phyloP scores from a whole-genome alignment of 2,888 invertebrate species.

The Itoplectis maculator region DNA sequence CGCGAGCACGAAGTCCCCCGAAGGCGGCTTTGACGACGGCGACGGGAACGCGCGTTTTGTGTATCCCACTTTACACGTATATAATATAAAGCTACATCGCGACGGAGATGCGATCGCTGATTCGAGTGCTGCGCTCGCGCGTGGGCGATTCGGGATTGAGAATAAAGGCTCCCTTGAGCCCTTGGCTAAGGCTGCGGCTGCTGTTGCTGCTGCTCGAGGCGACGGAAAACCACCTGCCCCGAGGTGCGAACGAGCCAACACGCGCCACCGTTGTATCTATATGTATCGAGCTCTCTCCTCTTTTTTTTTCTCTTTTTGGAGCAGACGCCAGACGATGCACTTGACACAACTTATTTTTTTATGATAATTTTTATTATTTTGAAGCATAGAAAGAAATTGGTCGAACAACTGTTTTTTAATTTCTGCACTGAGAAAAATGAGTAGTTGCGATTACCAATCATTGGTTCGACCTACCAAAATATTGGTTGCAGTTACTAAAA shows the following conservation, averaged over 20 bases:
- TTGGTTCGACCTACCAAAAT: too few relatives aligned
- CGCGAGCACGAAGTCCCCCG: conserved; percentile 75
- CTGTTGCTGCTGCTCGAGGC: not conserved
- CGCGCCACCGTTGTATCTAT: conserved; percentile 70
- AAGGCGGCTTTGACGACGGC: conserved; percentile 30
- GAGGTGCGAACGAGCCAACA: conserved; percentile 73
- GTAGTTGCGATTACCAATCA: too few relatives aligned
- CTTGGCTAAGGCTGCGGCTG: too few relatives aligned
- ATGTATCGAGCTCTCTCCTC: conserved; percentile 69
- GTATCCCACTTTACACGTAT: too few relatives aligned
- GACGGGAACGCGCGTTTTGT: not conserved
- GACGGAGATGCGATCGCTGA: conserved; percentile 33
- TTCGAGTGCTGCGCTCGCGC: conserved; percentile 64
- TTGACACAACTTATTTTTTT: conserved; percentile 7
- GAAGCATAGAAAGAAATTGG: not conserved
- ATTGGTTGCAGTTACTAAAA: too few relatives aligned
- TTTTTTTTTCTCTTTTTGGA: conserved; percentile 49
- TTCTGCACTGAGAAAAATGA: too few relatives aligned
- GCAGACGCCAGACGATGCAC: not conserved
- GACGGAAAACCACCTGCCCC: conserved; percentile 72
- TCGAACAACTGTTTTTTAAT: too few relatives aligned
- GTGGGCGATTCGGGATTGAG: conserved; percentile 74
- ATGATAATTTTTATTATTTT: not conserved
- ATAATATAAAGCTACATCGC: too few relatives aligned
- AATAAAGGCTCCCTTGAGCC: conserved; percentile 75